Conservation (phyloP, 2,888 invertebrate genomes). For the Polia nebulosa region DNA sequence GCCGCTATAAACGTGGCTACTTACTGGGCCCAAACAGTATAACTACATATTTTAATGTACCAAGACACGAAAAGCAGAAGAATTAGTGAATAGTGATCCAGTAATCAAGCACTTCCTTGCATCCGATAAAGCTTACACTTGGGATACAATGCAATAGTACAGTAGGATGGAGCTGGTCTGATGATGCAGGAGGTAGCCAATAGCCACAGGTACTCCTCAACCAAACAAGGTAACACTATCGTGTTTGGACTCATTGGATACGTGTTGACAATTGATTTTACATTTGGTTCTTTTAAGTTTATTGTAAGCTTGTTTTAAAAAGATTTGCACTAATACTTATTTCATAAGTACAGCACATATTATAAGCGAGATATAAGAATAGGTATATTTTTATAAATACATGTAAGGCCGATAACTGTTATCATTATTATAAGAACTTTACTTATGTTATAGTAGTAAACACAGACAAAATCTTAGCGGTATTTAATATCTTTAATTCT, state of each 20-base stretch:
- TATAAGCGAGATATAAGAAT: slow-evolving; percentile 10
- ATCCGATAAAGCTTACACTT: background rate
- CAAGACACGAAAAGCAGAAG: no score
- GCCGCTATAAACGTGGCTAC: no score
- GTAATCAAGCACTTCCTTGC: no score
- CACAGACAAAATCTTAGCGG: background rate
- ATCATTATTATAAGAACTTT: background rate
- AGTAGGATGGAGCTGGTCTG: background rate
- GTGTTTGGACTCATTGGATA: background rate
- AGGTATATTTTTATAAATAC: background rate
- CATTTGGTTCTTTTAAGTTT: background rate
- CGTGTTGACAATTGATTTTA: background rate
- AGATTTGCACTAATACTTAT: background rate
- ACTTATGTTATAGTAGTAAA: background rate
- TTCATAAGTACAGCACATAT: slow-evolving; percentile 1
- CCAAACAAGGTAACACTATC: background rate
- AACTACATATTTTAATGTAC: no score
- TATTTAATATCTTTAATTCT: background rate
- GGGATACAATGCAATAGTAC: background rate
- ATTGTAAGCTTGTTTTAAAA: background rate
- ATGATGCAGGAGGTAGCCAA: background rate
- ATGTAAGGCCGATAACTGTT: slow-evolving; percentile 11
- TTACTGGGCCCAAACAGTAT: no score
- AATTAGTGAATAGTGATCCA: no score
- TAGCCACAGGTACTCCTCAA: background rate